Percentiles rank a stretch among this genome's conserved stretches.
These are phyloP conservation scores for Tetragnatha montana DNA, from an alignment of 2,888 invertebrate species.

Conservation along the genomic window DNA sequence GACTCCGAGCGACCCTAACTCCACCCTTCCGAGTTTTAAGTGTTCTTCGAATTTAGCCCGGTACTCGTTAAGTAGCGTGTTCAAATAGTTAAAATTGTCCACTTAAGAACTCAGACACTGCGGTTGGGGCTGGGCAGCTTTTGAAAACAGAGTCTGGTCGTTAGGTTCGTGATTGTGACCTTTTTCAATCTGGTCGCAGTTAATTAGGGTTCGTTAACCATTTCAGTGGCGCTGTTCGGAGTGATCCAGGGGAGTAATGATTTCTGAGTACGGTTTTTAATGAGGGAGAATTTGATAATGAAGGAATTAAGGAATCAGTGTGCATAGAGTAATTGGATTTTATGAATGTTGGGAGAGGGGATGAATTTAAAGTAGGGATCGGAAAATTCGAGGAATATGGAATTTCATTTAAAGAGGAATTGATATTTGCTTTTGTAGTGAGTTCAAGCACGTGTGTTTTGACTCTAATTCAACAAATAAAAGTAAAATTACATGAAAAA, in stretches of 20 bases:
- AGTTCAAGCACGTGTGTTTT: too few relatives aligned
- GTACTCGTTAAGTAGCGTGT: constrained; percentile 13
- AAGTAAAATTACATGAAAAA: too few relatives aligned
- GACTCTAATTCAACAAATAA: too few relatives aligned
- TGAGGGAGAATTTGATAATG: background rate
- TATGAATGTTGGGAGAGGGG: too few relatives aligned
- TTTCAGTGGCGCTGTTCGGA: background rate
- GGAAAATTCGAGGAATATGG: too few relatives aligned
- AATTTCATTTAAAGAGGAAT: too few relatives aligned
- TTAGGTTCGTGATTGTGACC: background rate
- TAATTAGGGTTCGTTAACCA: background rate
- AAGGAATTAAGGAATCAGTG: background rate
- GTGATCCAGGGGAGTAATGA: background rate
- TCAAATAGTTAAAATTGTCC: constrained; percentile 9
- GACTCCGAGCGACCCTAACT: background rate
- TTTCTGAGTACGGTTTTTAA: background rate
- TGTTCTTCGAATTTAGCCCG: constrained; percentile 2
- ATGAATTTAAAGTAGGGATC: too few relatives aligned
- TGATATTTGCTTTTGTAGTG: too few relatives aligned
- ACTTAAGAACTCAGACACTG: constrained; percentile 12
- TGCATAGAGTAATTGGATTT: too few relatives aligned
- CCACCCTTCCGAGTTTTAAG: background rate
- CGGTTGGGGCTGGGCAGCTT: background rate
- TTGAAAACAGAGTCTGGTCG: background rate
- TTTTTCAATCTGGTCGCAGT: background rate